These are phyloP conservation scores for Medauroidea extradentata DNA, from an alignment of 1,140 invertebrate genomes.

Conservation along the genomic window DNA sequence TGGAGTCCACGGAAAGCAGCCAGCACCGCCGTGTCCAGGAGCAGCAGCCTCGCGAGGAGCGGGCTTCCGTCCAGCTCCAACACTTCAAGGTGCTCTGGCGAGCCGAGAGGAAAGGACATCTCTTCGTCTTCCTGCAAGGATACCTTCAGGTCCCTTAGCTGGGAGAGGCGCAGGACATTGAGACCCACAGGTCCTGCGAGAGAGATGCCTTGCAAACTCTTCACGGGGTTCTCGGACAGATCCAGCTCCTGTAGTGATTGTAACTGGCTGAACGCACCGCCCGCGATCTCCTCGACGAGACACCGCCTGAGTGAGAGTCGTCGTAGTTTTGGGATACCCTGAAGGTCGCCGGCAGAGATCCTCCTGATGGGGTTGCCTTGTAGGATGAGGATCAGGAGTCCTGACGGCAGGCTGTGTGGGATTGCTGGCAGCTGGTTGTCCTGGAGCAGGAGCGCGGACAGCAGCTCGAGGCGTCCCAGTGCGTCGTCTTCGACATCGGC, in stretches of 20 bases:
- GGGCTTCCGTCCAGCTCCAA: conserved; percentile 72
- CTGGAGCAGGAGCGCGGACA: conserved; percentile 73
- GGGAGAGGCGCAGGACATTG: conserved; percentile 60
- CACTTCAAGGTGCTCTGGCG: conserved; percentile 61
- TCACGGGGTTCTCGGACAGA: conserved; percentile 71
- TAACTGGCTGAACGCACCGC: conserved; percentile 62
- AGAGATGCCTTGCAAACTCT: conserved; percentile 57
- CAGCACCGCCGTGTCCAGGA: conserved; percentile 64
- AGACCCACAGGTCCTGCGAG: conserved; percentile 61
- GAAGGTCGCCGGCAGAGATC: conserved; percentile 61
- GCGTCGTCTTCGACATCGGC: conserved; percentile 78
- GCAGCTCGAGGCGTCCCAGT: conserved; percentile 71
- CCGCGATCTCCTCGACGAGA: conserved; percentile 57
- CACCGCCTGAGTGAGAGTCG: conserved; percentile 66
- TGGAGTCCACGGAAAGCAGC: conserved; percentile 61
- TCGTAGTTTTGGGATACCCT: conserved; percentile 62
- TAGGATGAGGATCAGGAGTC: conserved; percentile 56
- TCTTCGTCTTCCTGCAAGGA: conserved; percentile 50
- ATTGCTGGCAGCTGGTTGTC: conserved; percentile 64
- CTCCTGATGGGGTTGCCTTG: conserved; percentile 62
- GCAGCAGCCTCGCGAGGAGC: conserved; percentile 58
- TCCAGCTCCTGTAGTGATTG: conserved; percentile 62
- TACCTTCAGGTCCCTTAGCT: conserved; percentile 49
- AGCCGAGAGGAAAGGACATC: conserved; percentile 62
- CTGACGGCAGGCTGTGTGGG: conserved; percentile 60